phyloP scores from a whole-genome alignment of 1,140 invertebrate species.

The Drosophila nikananu region DNA sequence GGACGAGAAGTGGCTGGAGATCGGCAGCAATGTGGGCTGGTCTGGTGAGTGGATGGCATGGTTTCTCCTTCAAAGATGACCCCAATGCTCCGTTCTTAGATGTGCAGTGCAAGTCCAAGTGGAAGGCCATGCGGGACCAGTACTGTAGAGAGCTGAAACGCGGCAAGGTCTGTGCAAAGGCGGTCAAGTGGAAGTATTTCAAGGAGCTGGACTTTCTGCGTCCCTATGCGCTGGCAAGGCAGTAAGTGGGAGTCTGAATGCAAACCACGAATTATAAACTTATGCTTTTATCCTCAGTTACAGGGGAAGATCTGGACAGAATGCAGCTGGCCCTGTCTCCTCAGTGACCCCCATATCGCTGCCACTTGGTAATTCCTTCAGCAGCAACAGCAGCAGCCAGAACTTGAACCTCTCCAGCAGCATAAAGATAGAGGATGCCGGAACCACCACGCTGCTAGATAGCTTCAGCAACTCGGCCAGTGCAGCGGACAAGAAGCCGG shows the following conservation, averaged over 20 bases:
- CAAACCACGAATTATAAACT: background rate
- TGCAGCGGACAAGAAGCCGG: conserved; percentile 55
- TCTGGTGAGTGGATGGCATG: conserved; percentile 51
- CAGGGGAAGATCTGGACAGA: conserved; percentile 58
- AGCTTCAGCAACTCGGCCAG: conserved; percentile 45
- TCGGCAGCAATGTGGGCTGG: conserved; percentile 73
- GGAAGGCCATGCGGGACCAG: conserved; percentile 82
- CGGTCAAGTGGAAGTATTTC: conserved; percentile 82
- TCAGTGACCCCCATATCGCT: conserved; percentile 11
- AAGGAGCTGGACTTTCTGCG: conserved; percentile 80
- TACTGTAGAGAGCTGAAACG: conserved; percentile 81
- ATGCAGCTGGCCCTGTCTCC: conserved; percentile 26
- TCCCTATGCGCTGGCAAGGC: conserved; percentile 75
- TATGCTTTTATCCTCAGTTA: conserved; percentile 43
- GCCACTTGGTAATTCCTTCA: conserved; percentile 52
- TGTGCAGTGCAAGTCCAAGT: conserved; percentile 78
- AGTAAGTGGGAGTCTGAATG: conserved; percentile 40
- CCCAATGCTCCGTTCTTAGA: conserved; percentile 20
- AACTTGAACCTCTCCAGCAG: conserved; percentile 54
- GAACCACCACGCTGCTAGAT: conserved; percentile 45
- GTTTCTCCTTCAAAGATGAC: background rate
- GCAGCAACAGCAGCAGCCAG: conserved; percentile 64
- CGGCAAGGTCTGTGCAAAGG: conserved; percentile 70
- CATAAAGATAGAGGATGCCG: conserved; percentile 70
- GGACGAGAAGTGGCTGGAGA: conserved; percentile 77